phyloP scores from a whole-genome alignment of 1,140 invertebrate genomes.

The Drosophila mauritiana region DNA sequence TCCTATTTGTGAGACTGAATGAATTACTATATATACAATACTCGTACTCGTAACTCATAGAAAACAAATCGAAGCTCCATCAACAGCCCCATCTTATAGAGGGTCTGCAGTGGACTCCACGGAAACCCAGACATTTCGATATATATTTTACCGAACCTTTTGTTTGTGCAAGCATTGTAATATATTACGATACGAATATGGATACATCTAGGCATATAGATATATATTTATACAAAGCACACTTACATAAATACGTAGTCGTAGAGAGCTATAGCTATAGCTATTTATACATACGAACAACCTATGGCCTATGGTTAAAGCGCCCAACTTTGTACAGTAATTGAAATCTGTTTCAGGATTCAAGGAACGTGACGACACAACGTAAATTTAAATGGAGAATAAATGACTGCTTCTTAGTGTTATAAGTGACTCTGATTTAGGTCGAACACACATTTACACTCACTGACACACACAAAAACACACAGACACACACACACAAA shows the following conservation, averaged over 20 bases:
- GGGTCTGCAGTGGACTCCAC: neutral
- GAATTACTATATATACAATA: constrained; percentile 78
- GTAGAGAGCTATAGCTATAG: constrained; percentile 48
- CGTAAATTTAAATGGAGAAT: constrained; percentile 83
- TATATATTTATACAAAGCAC: constrained; percentile 52
- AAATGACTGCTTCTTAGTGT: constrained; percentile 83
- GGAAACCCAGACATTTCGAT: constrained; percentile 43
- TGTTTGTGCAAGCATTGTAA: constrained; percentile 48
- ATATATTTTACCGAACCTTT: constrained; percentile 47
- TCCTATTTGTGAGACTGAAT: constrained; percentile 82
- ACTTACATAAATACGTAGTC: constrained; percentile 43
- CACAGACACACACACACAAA: constrained; percentile 28
- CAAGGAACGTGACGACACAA: constrained; percentile 76
- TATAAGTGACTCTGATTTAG: constrained; percentile 83
- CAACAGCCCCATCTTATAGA: neutral
- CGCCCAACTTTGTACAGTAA: constrained; percentile 76
- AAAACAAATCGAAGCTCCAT: constrained; percentile 17
- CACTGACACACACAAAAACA: neutral
- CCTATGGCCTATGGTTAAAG: constrained; percentile 40
- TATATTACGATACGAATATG: constrained; percentile 34
- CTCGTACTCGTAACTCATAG: constrained; percentile 61
- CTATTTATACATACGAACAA: constrained; percentile 46
- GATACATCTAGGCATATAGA: constrained; percentile 25
- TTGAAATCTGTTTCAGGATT: constrained; percentile 83
- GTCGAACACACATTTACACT: constrained; percentile 50